These are phyloP conservation scores for Argynnis bischoffii DNA, from an alignment of 2,888 invertebrate species.

Conservation along the genomic window DNA sequence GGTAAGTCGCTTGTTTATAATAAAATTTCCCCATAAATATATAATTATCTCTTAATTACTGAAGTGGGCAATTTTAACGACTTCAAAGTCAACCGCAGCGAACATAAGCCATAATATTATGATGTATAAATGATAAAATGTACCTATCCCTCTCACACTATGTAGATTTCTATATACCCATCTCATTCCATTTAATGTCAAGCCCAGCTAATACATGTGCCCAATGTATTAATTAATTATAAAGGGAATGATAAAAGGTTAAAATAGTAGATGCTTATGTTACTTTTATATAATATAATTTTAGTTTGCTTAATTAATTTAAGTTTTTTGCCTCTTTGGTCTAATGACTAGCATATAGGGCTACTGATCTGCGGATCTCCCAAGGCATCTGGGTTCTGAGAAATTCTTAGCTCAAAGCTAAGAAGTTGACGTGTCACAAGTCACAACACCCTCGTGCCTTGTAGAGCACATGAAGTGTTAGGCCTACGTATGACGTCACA, in stretches of 20 bases:
- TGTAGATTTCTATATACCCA: conserved; percentile 24
- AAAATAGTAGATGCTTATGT: neutral
- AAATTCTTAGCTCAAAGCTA: neutral
- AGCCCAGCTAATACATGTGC: conserved; percentile 12
- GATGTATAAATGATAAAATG: conserved; percentile 69
- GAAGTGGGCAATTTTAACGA: conserved; percentile 59
- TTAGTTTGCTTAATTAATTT: too few relatives aligned
- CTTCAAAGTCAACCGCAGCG: conserved; percentile 55
- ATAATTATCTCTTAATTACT: conserved; percentile 54
- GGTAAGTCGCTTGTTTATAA: neutral
- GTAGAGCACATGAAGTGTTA: too few relatives aligned
- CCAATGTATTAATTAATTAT: conserved; percentile 16
- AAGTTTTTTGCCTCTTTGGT: too few relatives aligned
- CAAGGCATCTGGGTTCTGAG: neutral
- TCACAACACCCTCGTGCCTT: neutral
- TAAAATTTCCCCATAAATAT: neutral
- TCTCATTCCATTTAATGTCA: conserved; percentile 40
- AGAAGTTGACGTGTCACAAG: neutral
- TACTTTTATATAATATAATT: too few relatives aligned
- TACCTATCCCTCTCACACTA: conserved; percentile 39
- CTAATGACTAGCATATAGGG: too few relatives aligned
- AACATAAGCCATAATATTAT: conserved; percentile 60
- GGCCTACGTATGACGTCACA: too few relatives aligned
- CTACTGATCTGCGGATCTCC: too few relatives aligned
- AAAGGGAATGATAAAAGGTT: conserved; percentile 1